Evolutionary conservation across 2,113 vertebrate species (phyloP).

Genomic region (Synodontis membranacea): DNA sequence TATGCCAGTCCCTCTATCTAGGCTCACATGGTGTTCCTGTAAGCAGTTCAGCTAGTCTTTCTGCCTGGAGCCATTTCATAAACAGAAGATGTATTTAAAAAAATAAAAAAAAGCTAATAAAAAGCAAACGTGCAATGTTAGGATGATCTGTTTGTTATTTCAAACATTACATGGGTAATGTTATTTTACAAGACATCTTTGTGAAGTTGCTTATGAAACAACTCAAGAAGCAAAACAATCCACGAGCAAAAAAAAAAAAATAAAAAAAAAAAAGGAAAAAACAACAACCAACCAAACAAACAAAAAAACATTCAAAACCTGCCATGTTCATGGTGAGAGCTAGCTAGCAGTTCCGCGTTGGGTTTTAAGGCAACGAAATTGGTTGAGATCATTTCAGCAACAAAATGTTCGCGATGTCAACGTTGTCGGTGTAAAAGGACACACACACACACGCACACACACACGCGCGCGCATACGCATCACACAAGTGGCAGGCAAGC

Average conservation of each 20-base stretch:
- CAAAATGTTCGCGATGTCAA: slow-evolving; percentile 59
- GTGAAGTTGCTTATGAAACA: slow-evolving; percentile 54
- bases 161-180: slow-evolving; percentile 47
- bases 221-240: slow-evolving; percentile 52
- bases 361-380: slow-evolving; percentile 73
- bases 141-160: slow-evolving; percentile 30
- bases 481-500: slow-evolving; percentile 60
- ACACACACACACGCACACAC: not conserved
- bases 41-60: slow-evolving; percentile 38
- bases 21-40: slow-evolving; percentile 14
- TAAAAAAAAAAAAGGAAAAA: not conserved
- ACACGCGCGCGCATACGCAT: not conserved
- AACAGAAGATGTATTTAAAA: not conserved
- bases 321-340: slow-evolving; percentile 60
- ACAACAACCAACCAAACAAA: slow-evolving; percentile 41
- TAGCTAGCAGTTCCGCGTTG: slow-evolving; percentile 63
- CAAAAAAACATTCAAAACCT: slow-evolving; percentile 61
- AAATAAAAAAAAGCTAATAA: not conserved
- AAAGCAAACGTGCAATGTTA: slow-evolving; percentile 40
- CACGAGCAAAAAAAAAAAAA: slow-evolving; percentile 37
- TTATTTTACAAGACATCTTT: slow-evolving; percentile 51
- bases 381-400: slow-evolving; percentile 60
- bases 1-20: slow-evolving; percentile 24
- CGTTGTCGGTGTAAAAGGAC: slow-evolving; percentile 56
- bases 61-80: slow-evolving; percentile 10